Percentiles rank a stretch among this genome's conserved stretches.
Evolutionary conservation across 2,888 invertebrate genomes (phyloP).

Genomic region (Sericinus montela): DNA sequence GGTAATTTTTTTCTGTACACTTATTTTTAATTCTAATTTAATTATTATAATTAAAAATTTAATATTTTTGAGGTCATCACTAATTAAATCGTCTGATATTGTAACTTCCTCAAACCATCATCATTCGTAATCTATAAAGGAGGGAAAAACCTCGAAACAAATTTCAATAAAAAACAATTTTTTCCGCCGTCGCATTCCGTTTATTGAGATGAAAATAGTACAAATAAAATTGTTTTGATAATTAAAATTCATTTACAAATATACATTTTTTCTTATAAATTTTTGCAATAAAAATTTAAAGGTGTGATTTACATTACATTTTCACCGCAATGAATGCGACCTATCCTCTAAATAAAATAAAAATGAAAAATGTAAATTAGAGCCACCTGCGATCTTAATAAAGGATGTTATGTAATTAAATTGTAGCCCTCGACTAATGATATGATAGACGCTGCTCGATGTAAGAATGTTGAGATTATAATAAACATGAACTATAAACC

Average conservation of each 20-base stretch:
- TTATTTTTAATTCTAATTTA: too few relatives aligned
- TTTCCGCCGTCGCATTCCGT: constrained; percentile 74
- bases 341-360: constrained; percentile 60
- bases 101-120: constrained; percentile 13
- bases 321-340: constrained; percentile 73
- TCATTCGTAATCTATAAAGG: too few relatives aligned
- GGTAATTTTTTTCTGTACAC: too few relatives aligned
- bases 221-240: constrained; percentile 16
- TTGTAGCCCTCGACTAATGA: constrained; percentile 50
- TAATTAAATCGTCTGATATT: too few relatives aligned
- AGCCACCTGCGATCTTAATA: constrained; percentile 52
- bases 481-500: constrained; percentile 19
- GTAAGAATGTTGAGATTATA: constrained; percentile 19
- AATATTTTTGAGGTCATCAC: too few relatives aligned
- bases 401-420: constrained; percentile 40
- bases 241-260: constrained; percentile 28
- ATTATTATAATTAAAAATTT: too few relatives aligned
- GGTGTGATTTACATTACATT: constrained; percentile 34
- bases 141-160: too few relatives aligned
- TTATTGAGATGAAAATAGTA: constrained; percentile 71
- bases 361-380: constrained; percentile 49
- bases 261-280: constrained; percentile 20
- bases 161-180: constrained; percentile 33
- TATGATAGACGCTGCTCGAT: constrained; percentile 32
- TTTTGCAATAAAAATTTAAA: constrained; percentile 18